Base-by-base conservation (phyloP, 2,888 invertebrate species). In the Neoaliturus tenellus region DNA sequence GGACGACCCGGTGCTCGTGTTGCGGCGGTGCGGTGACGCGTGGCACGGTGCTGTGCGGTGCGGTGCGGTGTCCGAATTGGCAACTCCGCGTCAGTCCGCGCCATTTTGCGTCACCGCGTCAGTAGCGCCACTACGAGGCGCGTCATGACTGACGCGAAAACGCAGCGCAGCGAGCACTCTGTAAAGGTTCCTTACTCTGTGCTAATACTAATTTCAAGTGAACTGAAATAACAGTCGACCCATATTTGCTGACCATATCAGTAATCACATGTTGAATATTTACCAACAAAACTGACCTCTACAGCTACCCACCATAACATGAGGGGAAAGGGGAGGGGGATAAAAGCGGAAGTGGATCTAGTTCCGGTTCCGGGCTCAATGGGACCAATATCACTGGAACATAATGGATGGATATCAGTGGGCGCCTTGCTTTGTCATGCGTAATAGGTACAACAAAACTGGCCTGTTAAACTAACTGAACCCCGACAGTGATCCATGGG, bases 241-340 rank as follows among this genome's bases (percentile, higher is more conserved):
- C 23, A 51, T 51, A 51, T 51, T 23, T 10, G 23, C 23, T 51
- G 2, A 44, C 14, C 23, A 51, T 23, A 51, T 39, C 39, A 39
- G 12, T 1, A 44, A 44, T 14, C 44, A 39, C 51, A 23, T 6
- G 5, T 23, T 51, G 31, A 67, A 67, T 69, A 69, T 69, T 69
- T 69, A 69, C 39, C 35, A 69, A 69, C 69, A 69, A 69, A 69
- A 69, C 69, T 69, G 69, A 69, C 69, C 69, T 69, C 39, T 23
- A 39, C 69, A 35, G 20, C 20, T 20, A 62, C 28, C 12, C 62
- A 62, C 62, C 62, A 14, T 62, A 17, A 28, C 62, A 17, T 10
- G 25, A 28, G 23, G 31, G 69, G 69, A 39, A 33, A 67, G 67
- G 67, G 33, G 67, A 33, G 39, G 31, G 67, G 14, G 1, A 17